phyloP scores from a whole-genome alignment of 2,888 invertebrate species.

The Dynastes grantii region DNA sequence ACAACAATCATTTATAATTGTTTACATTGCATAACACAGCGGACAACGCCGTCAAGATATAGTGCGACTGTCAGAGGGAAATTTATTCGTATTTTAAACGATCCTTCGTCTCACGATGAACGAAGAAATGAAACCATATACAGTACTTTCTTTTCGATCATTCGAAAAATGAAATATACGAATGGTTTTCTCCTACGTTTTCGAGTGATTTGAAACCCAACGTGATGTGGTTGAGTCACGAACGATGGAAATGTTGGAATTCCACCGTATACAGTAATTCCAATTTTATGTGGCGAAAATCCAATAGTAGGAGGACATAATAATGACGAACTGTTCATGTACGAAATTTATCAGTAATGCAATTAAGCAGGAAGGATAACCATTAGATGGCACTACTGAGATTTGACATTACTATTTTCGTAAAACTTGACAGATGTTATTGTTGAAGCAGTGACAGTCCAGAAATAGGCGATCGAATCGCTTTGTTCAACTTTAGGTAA shows the following conservation, averaged over 20 bases:
- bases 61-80: slow-evolving; percentile 27
- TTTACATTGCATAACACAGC: slow-evolving; percentile 34
- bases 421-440: too few relatives aligned
- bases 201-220: too few relatives aligned
- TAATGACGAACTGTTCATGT: background rate
- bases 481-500: too few relatives aligned
- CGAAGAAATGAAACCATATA: slow-evolving; percentile 3
- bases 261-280: background rate
- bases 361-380: too few relatives aligned
- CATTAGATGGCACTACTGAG: too few relatives aligned
- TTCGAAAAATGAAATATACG: slow-evolving; percentile 5
- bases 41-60: slow-evolving; percentile 20
- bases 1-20: slow-evolving; percentile 41
- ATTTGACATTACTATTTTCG: too few relatives aligned
- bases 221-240: slow-evolving; percentile 22
- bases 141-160: slow-evolving; percentile 14
- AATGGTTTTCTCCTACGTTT: background rate
- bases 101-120: slow-evolving; percentile 15
- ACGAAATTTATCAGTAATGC: background rate
- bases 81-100: slow-evolving; percentile 34
- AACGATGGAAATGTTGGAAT: slow-evolving; percentile 22
- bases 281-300: background rate
- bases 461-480: too few relatives aligned
- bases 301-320: background rate
- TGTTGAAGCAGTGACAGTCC: too few relatives aligned